Base-by-base conservation (phyloP, 2,113 vertebrate species). In the Nymphicus hollandicus region DNA sequence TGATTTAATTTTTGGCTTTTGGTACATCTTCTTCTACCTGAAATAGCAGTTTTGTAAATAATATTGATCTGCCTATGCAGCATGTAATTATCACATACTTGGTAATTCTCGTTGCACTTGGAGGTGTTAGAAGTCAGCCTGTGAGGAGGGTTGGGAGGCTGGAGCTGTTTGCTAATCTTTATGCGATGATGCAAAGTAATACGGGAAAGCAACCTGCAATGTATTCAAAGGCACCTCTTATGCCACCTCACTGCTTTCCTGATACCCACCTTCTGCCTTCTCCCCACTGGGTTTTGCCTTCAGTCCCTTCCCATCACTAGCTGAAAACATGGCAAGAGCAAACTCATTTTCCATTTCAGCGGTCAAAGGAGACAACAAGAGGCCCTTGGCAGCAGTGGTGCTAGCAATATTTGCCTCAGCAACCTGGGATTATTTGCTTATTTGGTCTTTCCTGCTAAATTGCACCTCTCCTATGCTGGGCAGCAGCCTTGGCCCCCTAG, bases 11-110 rank as follows among this genome's bases (percentile, higher is more conserved):
- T 78, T 86, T 84, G 47, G 17, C 44, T 72, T 94, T 78, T 68
- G 52, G 16, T 88, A 37, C 31, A 35, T 73, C 28, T 76, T 89
- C 25, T 56, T 63, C 27, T 78, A 44, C 53, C 61, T 80, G 61
- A 79, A 92, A 63, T 65, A 92, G 65, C 49, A 46, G 22, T 89
- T 95, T 93, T 63, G 44, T 89, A 55, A 82, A 68, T 73, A 70
- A 81, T 83, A 91, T 52, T 73, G 79, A 88, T 95, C 60, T 86
- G 63, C 68, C 55, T 66, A 27, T 50, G 46, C 61, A 80, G 66
- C 76, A 83, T 80, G 44, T 88, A 91, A 95, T 93, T 95, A 91
- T 69, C 65, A 65, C 83, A 64, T 93, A 80, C 56, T 76, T 85
- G 44, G 58, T 92, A 94, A 89, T 89, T 93, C 69, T 78, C 7